Conservation (phyloP, 2,113 vertebrate species). For the Addax nasomaculatus region DNA sequence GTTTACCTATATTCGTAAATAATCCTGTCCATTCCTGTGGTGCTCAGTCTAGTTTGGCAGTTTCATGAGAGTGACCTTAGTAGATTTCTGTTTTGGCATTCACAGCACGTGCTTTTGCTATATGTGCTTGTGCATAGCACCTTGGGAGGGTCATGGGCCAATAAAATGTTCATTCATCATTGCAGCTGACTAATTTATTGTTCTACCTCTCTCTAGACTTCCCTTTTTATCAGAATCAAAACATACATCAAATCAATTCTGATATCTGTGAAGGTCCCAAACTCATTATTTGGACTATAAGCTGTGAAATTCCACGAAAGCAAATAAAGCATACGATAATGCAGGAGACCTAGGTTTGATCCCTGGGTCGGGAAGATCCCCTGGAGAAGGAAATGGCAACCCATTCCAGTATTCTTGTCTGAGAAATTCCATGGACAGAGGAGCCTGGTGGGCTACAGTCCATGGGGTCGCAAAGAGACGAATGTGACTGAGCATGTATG, state of each 20-base stretch:
- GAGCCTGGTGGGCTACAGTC: not conserved
- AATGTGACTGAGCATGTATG: not conserved
- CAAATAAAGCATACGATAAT: not conserved
- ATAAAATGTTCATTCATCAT: conserved; percentile 6
- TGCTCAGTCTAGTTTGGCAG: not conserved
- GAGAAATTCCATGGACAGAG: not conserved
- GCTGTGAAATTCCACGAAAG: not conserved
- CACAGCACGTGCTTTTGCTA: not conserved
- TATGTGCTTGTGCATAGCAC: not conserved
- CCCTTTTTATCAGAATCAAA: not conserved
- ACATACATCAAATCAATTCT: not conserved
- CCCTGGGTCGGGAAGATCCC: rapidly evolving
- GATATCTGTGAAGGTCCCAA: not conserved
- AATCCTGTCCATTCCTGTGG: not conserved
- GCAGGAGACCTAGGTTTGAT: not conserved
- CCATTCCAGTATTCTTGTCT: not conserved
- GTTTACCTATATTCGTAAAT: not conserved
- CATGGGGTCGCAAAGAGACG: rapidly evolving
- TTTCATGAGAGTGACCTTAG: not conserved
- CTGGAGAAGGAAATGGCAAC: not conserved
- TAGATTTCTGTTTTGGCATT: not conserved
- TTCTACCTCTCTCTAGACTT: not conserved
- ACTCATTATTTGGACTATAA: not conserved
- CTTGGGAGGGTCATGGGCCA: not conserved
- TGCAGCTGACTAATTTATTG: not conserved